A percentile compares a stretch with the other conserved stretches of the same genome.
These are phyloP conservation scores for Mechanitis messenoides DNA, from an alignment of 2,888 invertebrate genomes.

Conservation along the genomic window DNA sequence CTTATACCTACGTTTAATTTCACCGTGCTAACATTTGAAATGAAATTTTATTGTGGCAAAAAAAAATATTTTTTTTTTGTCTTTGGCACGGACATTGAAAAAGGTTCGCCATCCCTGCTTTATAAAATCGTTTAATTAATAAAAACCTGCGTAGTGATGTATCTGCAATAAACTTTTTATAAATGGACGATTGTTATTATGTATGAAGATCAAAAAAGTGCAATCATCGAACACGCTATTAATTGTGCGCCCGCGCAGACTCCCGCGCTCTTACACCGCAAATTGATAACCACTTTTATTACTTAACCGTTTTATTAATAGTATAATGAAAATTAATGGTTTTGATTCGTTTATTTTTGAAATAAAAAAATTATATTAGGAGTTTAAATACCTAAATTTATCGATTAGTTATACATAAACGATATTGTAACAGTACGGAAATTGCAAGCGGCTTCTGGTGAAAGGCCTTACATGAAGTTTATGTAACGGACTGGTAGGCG, in stretches of 20 bases:
- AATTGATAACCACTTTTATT: slow-evolving; percentile 45
- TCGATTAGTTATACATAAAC: not conserved
- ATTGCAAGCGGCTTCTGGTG: slow-evolving; percentile 54
- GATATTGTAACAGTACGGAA: slow-evolving; percentile 34
- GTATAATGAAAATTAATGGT: slow-evolving; percentile 14
- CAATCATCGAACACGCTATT: slow-evolving; percentile 43
- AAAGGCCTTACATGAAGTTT: slow-evolving; percentile 54
- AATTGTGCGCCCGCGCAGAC: slow-evolving; percentile 43
- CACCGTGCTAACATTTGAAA: no score
- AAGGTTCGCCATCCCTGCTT: no score
- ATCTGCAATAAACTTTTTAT: slow-evolving; percentile 19
- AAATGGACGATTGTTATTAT: slow-evolving; percentile 30
- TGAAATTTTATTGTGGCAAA: no score
- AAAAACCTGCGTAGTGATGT: slow-evolving; percentile 8
- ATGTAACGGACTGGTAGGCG: slow-evolving; percentile 45
- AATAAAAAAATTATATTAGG: not conserved
- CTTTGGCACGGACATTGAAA: no score
- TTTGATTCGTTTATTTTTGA: slow-evolving; percentile 11
- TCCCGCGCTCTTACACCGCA: slow-evolving; percentile 36
- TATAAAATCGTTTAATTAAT: slow-evolving; percentile 8
- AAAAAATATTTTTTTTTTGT: no score
- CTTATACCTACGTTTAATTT: no score
- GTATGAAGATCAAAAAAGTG: slow-evolving; percentile 39
- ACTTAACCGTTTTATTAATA: slow-evolving; percentile 33
- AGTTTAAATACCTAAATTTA: no score